These are phyloP conservation scores for Rhabdomys pumilio DNA, from an alignment of 2,797 vertebrate genomes.

Conservation along the genomic window DNA sequence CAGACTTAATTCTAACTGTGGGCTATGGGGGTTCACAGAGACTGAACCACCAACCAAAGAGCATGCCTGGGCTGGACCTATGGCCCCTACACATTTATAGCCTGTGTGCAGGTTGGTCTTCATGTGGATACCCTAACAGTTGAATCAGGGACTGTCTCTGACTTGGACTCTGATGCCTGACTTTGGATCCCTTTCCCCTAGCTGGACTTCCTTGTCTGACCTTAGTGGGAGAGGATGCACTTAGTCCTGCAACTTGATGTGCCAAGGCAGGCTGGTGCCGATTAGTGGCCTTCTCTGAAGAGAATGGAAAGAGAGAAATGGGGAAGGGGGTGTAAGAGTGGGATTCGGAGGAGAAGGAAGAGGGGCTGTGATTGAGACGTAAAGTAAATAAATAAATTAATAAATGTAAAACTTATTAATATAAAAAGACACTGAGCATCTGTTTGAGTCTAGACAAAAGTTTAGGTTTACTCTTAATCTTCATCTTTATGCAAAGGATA, in stretches of 20 bases:
- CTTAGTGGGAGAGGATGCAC: not conserved
- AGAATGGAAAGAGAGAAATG: not conserved
- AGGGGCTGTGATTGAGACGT: not conserved
- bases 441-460: not conserved
- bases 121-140: not conserved
- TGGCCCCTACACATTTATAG: too few species aligned
- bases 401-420: not conserved
- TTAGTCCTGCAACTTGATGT: not conserved
- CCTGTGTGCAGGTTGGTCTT: not conserved
- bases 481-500: not conserved
- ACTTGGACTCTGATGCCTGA: not conserved
- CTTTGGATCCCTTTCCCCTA: not conserved
- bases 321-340: not conserved
- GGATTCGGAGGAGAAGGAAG: not conserved
- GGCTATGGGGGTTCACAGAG: too few species aligned
- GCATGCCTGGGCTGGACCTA: too few species aligned
- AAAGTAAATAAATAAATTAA: not conserved
- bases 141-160: not conserved
- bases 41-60: too few species aligned
- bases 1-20: too few species aligned
- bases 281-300: not conserved
- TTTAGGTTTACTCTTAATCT: not conserved
- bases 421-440: constrained; percentile 5
- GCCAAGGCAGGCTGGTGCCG: not conserved
- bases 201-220: too few species aligned